Conservation (phyloP, 2,888 invertebrate species). For the Nowickia ferox region DNA sequence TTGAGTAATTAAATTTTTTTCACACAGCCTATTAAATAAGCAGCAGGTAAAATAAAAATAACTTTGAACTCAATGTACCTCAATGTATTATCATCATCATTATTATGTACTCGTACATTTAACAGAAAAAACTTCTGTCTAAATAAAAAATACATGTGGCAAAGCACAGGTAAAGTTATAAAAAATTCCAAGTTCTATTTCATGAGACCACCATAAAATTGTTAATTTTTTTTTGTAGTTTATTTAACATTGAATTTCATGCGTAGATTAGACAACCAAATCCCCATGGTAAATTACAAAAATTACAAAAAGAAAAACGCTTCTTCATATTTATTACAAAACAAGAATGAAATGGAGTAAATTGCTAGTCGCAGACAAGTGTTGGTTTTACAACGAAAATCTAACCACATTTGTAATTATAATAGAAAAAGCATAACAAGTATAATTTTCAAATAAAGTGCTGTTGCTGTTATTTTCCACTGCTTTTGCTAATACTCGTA, state of each 20-base stretch:
- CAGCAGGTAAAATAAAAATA: conserved; percentile 35
- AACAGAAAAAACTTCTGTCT: neutral
- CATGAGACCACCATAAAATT: conserved; percentile 36
- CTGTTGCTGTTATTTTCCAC: neutral
- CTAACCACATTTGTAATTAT: conserved; percentile 41
- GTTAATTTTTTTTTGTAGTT: conserved; percentile 3
- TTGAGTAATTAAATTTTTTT: neutral
- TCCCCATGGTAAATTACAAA: neutral
- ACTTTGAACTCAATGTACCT: conserved; percentile 4
- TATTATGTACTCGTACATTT: conserved; percentile 18
- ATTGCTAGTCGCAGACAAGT: neutral
- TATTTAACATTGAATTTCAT: conserved; percentile 6
- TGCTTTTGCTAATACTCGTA: conserved; percentile 2
- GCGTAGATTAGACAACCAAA: conserved; percentile 37
- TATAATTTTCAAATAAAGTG: conserved; percentile 38
- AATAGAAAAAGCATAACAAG: conserved; percentile 39
- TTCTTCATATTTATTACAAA: neutral
- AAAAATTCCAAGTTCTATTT: neutral
- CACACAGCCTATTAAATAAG: neutral
- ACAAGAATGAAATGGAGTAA: neutral
- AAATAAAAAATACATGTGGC: neutral
- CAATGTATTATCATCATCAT: conserved; percentile 29
- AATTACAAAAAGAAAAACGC: neutral
- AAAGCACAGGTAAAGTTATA: neutral
- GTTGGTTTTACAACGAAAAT: conserved; percentile 2